A percentile compares a stretch with the other conserved stretches of the same genome.
These are phyloP conservation scores for Strigamia maritima DNA, from an alignment of 2,888 invertebrate species.

Conservation along the genomic window DNA sequence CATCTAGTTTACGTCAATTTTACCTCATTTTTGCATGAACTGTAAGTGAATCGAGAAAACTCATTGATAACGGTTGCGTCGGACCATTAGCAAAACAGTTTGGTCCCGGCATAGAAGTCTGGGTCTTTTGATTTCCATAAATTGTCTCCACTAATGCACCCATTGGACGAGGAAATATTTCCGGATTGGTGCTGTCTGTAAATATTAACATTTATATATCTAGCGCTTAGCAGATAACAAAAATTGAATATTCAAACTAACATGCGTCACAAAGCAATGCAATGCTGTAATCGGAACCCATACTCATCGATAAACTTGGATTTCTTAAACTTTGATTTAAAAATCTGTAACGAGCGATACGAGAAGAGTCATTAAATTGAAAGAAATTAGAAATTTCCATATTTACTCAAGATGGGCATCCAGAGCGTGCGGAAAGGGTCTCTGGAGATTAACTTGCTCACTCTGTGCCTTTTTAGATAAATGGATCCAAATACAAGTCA, in stretches of 20 bases:
- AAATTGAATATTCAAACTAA: constrained; percentile 46
- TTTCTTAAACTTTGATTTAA: constrained; percentile 65
- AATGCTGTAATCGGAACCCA: constrained; percentile 78
- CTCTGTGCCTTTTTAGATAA: constrained; percentile 87
- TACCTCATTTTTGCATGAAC: constrained; percentile 91
- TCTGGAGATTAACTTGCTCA: constrained; percentile 71
- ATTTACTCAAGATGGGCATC: constrained; percentile 78
- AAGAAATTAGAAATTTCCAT: too few species aligned
- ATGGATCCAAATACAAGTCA: constrained; percentile 95
- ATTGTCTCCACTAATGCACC: constrained; percentile 83
- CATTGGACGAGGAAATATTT: constrained; percentile 88
- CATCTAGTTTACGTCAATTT: not conserved
- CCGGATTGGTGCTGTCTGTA: constrained; percentile 68
- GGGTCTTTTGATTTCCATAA: constrained; percentile 53
- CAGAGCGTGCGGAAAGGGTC: constrained; percentile 74
- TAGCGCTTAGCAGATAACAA: not conserved
- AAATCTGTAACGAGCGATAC: constrained; percentile 59
- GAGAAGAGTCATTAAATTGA: not conserved
- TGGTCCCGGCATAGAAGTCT: constrained; percentile 50
- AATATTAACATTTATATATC: not conserved
- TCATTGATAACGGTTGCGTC: constrained; percentile 85
- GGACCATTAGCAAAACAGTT: constrained; percentile 60
- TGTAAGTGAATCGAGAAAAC: constrained; percentile 85
- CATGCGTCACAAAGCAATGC: constrained; percentile 90
- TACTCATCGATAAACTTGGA: constrained; percentile 59